phyloP scores from a whole-genome alignment of 2,113 vertebrate genomes.

The Elanoides forficatus region DNA sequence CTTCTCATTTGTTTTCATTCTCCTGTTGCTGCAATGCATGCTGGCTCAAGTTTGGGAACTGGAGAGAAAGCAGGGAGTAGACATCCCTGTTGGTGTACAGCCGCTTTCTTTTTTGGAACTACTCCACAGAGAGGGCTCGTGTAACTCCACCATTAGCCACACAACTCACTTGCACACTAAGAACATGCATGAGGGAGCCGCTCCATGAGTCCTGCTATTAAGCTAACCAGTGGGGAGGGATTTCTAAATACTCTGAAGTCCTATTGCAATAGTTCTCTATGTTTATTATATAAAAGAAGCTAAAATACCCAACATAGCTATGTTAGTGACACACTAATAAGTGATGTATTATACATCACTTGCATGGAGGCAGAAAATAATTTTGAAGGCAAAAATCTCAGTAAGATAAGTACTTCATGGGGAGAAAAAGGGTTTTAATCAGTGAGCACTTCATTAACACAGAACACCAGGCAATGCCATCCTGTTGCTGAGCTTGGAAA shows the following conservation, averaged over 20 bases:
- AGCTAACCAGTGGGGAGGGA: not conserved
- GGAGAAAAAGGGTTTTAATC: not conserved
- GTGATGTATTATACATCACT: not conserved
- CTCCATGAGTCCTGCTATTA: not conserved
- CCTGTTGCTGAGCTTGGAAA: not conserved
- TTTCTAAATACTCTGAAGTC: not conserved
- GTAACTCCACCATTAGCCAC: not conserved
- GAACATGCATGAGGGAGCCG: not conserved
- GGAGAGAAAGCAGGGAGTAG: not conserved
- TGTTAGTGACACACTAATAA: no score
- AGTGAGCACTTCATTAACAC: not conserved
- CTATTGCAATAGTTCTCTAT: not conserved
- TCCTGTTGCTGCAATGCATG: not conserved
- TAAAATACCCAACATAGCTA: not conserved
- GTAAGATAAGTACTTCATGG: not conserved
- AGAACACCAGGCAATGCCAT: not conserved
- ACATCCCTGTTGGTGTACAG: not conserved
- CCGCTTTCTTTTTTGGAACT: not conserved
- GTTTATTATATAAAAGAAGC: not conserved
- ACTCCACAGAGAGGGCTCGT: accelerated
- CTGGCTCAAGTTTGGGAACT: not conserved
- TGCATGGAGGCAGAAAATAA: not conserved
- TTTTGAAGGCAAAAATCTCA: not conserved
- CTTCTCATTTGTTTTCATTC: not conserved
- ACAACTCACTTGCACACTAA: not conserved